Evolutionary conservation across 2,888 invertebrate species (phyloP), one percentile per base, ranked within the genome.

Genomic region (Rhopalosiphum nymphaeae): DNA sequence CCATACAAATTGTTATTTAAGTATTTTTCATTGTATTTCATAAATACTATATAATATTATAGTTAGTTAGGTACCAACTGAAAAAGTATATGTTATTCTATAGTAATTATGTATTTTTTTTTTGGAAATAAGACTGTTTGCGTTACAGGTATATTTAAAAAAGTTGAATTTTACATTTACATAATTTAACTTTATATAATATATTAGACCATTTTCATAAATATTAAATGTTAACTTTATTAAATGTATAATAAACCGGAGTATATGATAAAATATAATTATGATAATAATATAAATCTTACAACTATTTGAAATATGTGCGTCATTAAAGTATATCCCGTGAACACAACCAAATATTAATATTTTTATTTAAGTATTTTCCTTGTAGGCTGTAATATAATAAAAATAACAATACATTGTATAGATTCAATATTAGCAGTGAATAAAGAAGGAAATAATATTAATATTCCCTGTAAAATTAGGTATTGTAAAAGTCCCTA

Each of bases 1-100:
- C 61, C 61, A 49, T 61, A 42, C 87, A 87, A 92, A 92, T 92
- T 87, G 46, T 92, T 92, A 87, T 92, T 92, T 61, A 85, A 42
- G 84, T 44, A 86, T 1, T 86, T 91, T 86, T 61, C 9, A 25
- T 61, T 57, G 61, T 26, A 29, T 92, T 92, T 44, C 44, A 53
- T 88, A 3, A 25, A 84, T 21, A 42, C 53, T 42, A 21, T 44
- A 56, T 57, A 53, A 56, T 57, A 91, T 3, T 53, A 21, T 16
- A 26, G 36, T 25, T 29, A 53, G 53, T 53, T 53, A 53, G 53
- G 16, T 53, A 53, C 53, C 3, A 16, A 85, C 11, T 26, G 13
- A 85, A 44, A 44, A 29, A 44, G 3, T 42, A 57, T 57, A 89
- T 57, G 5, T 29, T 57, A 57, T 89, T 57, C 26, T 26, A 29